phyloP scores from a whole-genome alignment of 2,113 vertebrate genomes.

The Spermophilus dauricus region DNA sequence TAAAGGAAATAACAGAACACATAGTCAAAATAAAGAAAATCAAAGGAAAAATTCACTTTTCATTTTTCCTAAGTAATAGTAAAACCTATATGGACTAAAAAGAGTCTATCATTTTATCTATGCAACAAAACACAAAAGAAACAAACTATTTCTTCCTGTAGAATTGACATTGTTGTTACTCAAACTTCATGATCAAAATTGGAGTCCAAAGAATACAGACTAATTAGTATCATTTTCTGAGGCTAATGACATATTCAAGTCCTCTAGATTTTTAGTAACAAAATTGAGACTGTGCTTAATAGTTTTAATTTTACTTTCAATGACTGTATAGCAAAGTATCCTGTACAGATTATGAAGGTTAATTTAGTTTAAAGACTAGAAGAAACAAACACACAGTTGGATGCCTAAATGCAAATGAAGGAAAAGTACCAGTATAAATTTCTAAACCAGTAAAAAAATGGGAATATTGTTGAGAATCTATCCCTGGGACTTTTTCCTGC shows the following conservation, averaged over 20 bases:
- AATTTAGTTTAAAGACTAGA: not conserved
- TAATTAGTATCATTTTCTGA: not conserved
- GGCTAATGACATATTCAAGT: not conserved
- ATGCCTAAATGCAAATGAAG: not conserved
- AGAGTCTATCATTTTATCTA: not conserved
- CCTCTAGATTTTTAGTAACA: not conserved
- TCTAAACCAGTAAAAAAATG: constrained; percentile 29
- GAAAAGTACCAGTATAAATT: not conserved
- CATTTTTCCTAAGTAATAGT: not conserved
- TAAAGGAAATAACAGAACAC: not conserved
- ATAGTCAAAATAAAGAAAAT: constrained; percentile 13
- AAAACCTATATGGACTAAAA: not conserved
- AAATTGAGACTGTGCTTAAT: not conserved
- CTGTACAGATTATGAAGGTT: not conserved
- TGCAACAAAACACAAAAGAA: not conserved
- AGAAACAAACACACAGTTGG: not conserved
- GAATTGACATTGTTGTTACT: not conserved
- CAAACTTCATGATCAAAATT: not conserved
- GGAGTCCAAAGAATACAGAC: not conserved
- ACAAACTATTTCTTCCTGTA: not conserved
- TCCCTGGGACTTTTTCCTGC: not conserved
- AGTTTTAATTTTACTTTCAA: not conserved
- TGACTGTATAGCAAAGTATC: not conserved
- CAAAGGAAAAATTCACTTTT: not conserved
- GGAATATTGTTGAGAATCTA: constrained; percentile 34